A percentile compares a stretch with the other conserved stretches of the same genome.
phyloP scores from a whole-genome alignment of 2,888 invertebrate species.

The Spicauda simplicius region DNA sequence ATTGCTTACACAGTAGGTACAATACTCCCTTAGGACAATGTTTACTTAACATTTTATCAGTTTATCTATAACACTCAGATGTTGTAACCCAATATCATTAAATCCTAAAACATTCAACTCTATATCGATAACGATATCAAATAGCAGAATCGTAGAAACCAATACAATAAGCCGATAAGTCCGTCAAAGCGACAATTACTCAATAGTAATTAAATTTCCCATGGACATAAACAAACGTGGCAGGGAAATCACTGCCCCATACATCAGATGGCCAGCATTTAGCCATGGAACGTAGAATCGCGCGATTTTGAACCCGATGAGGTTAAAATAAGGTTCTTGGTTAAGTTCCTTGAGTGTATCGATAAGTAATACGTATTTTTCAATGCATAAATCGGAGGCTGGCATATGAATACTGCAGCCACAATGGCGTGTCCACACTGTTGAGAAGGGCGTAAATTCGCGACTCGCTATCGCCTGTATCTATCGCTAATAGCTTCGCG shows the following conservation, averaged over 20 bases:
- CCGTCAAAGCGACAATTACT: constrained; percentile 67
- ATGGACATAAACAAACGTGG: constrained; percentile 68
- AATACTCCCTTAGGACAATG: too few species aligned
- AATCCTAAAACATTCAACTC: background rate
- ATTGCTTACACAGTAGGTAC: too few species aligned
- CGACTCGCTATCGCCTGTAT: constrained; percentile 62
- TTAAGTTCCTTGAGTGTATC: background rate
- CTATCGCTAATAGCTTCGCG: constrained; percentile 55
- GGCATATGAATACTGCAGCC: constrained; percentile 72
- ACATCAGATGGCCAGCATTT: constrained; percentile 56
- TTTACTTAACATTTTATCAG: too few species aligned
- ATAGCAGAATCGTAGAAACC: constrained; percentile 33
- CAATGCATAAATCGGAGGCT: constrained; percentile 70
- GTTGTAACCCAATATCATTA: too few species aligned
- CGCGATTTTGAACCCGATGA: constrained; percentile 38
- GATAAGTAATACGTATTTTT: constrained; percentile 39
- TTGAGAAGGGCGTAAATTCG: constrained; percentile 65
- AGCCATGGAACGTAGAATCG: background rate
- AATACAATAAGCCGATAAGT: constrained; percentile 47
- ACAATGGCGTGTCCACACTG: constrained; percentile 67
- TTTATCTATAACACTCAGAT: too few species aligned
- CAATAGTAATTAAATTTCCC: constrained; percentile 72
- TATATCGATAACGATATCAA: constrained; percentile 15
- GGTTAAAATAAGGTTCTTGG: constrained; percentile 21
- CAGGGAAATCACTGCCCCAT: constrained; percentile 59